These are phyloP conservation scores for Coecobrya sp. DNA, from an alignment of 2,888 invertebrate species.

Conservation along the genomic window DNA sequence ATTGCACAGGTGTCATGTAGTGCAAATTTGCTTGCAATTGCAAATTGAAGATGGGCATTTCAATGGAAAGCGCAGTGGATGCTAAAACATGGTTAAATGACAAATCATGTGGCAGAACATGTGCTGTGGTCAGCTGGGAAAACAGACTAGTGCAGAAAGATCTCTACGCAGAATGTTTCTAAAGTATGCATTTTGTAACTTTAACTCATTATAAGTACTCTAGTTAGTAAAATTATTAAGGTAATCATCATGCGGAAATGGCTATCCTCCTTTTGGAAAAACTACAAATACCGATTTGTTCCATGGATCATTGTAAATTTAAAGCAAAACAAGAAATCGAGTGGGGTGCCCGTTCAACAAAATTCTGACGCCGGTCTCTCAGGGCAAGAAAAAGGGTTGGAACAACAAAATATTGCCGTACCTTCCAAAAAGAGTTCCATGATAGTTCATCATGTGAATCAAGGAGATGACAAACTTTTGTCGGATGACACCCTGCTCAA, in stretches of 20 bases:
- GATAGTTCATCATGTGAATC: constrained; percentile 75
- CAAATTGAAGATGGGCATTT: too few species aligned
- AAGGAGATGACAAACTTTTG: constrained; percentile 73
- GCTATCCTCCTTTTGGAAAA: constrained; percentile 85
- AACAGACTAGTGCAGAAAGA: too few species aligned
- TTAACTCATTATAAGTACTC: too few species aligned
- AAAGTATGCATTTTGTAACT: neutral
- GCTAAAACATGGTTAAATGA: too few species aligned
- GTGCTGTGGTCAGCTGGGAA: too few species aligned
- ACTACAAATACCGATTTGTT: constrained; percentile 87
- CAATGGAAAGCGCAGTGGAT: too few species aligned
- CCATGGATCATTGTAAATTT: constrained; percentile 87
- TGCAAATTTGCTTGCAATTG: too few species aligned
- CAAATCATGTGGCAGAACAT: too few species aligned
- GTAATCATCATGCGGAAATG: constrained; percentile 50
- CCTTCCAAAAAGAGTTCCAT: constrained; percentile 16
- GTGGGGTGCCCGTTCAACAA: neutral
- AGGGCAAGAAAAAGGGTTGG: neutral
- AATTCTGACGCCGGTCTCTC: too few species aligned
- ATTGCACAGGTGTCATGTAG: too few species aligned
- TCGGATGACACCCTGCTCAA: constrained; percentile 51
- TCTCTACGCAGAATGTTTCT: neutral
- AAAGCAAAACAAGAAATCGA: constrained; percentile 63
- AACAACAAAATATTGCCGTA: neutral
- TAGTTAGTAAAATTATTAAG: too few species aligned